Evolutionary conservation across 1,140 invertebrate genomes (phyloP).

Genomic region (Littorina saxatilis): DNA sequence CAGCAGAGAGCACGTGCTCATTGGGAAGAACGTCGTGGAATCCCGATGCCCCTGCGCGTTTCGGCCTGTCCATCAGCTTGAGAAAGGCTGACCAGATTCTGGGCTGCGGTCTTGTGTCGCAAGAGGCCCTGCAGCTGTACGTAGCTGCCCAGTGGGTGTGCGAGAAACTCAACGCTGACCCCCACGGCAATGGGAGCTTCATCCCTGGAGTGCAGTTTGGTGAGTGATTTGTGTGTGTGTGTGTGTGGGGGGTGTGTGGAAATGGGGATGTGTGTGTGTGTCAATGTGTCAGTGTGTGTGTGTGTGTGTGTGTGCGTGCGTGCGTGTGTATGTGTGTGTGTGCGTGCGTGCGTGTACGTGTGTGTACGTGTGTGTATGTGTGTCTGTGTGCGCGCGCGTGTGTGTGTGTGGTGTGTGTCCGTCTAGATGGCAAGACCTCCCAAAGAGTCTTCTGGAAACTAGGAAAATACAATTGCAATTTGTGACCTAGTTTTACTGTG

Average conservation of each 20-base stretch:
- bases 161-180: conserved; percentile 41
- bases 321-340: not conserved
- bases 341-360: conserved; percentile 11
- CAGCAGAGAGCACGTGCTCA: not conserved
- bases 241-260: too few relatives aligned
- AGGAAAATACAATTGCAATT: too few relatives aligned
- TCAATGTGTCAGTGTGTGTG: not conserved
- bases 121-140: conserved; percentile 42
- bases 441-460: too few relatives aligned
- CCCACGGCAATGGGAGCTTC: conserved; percentile 16
- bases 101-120: conserved; percentile 42
- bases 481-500: too few relatives aligned
- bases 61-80: conserved; percentile 48
- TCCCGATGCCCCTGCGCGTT: conserved; percentile 42
- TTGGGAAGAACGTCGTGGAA: conserved; percentile 24
- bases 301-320: not conserved
- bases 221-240: not conserved
- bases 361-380: conserved; percentile 6
- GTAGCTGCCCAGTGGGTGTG: conserved; percentile 52
- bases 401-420: too few relatives aligned
- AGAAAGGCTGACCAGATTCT: conserved; percentile 34
- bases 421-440: too few relatives aligned
- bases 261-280: not conserved
- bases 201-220: conserved; percentile 26
- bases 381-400: too few relatives aligned